Conservation (phyloP, 2,797 vertebrate species). For the Rhinogobio ventralis region DNA sequence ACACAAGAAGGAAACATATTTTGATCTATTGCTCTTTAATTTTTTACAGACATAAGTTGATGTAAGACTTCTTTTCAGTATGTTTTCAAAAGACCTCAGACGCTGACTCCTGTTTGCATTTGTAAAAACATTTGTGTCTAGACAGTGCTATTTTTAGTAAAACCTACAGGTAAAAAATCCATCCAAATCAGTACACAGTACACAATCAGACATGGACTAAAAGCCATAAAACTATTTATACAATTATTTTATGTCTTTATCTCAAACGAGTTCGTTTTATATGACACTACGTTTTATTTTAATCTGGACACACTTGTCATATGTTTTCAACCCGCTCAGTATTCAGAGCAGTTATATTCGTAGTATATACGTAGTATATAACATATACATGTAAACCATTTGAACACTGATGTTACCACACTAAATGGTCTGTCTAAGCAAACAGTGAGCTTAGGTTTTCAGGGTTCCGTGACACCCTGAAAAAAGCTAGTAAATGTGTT, state of each 20-base stretch:
- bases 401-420: slow-evolving; percentile 11
- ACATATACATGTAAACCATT: neutral
- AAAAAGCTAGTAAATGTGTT: slow-evolving; percentile 28
- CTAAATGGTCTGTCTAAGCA: slow-evolving; percentile 20
- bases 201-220: neutral
- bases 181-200: neutral
- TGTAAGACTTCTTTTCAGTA: neutral
- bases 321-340: neutral
- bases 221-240: neutral
- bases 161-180: neutral
- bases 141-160: neutral
- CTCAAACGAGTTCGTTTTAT: neutral
- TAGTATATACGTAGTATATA: too few species aligned
- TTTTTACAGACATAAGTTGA: neutral
- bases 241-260: neutral
- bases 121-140: neutral
- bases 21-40: neutral
- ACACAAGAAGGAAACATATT: neutral
- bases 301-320: neutral
- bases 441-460: slow-evolving; percentile 25
- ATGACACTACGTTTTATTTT: neutral
- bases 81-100: neutral
- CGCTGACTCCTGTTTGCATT: neutral
- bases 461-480: neutral
- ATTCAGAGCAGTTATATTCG: neutral